phyloP scores from a whole-genome alignment of 2,797 vertebrate species.

The Notamacropus eugenii region DNA sequence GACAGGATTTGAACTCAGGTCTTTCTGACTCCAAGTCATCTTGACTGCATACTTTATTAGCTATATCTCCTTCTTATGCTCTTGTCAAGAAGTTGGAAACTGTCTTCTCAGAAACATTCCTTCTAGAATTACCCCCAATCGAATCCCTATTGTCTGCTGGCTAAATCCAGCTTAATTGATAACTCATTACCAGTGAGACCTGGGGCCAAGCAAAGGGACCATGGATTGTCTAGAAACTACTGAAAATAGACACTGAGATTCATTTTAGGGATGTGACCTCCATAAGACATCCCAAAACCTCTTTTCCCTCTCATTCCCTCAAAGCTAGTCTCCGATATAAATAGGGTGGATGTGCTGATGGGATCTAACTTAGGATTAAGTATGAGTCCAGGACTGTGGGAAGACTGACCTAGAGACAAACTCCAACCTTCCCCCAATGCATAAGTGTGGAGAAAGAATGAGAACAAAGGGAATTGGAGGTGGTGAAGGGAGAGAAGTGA shows the following conservation, averaged over 20 bases:
- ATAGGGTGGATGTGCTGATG: constrained; percentile 29
- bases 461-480: neutral
- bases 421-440: too few species aligned
- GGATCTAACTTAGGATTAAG: neutral
- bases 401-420: neutral
- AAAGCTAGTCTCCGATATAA: constrained; percentile 17
- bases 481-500: neutral
- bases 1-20: neutral
- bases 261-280: constrained; percentile 8
- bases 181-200: neutral
- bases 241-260: neutral
- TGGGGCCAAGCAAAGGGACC: neutral
- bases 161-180: neutral
- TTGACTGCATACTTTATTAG: neutral
- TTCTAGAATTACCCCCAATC: neutral
- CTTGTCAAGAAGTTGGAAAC: neutral
- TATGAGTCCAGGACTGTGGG: neutral
- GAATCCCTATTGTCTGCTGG: neutral
- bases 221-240: neutral
- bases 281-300: neutral
- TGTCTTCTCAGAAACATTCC: neutral
- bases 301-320: neutral
- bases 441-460: neutral
- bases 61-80: neutral
- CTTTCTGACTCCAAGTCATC: neutral